Base-by-base conservation (phyloP, 2,113 vertebrate species). In the Aptenodytes patagonicus region DNA sequence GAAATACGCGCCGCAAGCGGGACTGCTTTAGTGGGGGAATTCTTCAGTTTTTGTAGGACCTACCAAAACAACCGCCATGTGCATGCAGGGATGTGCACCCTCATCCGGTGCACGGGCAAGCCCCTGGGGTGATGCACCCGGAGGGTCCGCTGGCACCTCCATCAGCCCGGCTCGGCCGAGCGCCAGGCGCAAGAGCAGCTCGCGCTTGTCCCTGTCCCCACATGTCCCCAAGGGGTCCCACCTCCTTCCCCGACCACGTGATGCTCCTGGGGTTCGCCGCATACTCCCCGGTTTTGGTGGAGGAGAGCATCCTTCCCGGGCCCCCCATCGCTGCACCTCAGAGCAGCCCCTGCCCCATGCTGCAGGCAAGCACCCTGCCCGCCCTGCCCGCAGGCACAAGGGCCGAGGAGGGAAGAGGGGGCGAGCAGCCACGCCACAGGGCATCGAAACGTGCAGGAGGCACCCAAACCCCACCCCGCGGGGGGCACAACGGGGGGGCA, bases 21-120 rank as follows among this genome's bases (percentile, higher is more conserved):
- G 34, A 13, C 2, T 8, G 17, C 11, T 5, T 8, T 3, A 3
- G 34, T 2, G 17, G 9, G 42, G 42, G 11, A 14, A 20, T 2
- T 3, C 44, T 17, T 18, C 19, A 1, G 19, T 13, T 65, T 57
- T 26, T 49, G 70, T 40, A 83, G 61, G 70, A 76, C 52, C 78
- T 68, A 36, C 87, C 22, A 1, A 34, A 52, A 89, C 6, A 17
- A 19, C 31, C 32, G 6, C 31, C 2, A 13, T 1, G 28, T 4
- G 22, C 38, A 2, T 1, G 10, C 14, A 1, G 58, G 34, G 40
- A 13, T 4, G 21, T 1, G 28, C 52, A 25, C 52, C 52, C 42
- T 68, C 25, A 10, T 17, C 42, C 64, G 17, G 44, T 2, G 34
- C 73, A 6, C 1, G 14, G 32, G 29, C 7, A 7, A n/a, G 19